A percentile compares a stretch with the other conserved stretches of the same genome.
These are phyloP conservation scores for Neosilurus hyrtlii DNA, from an alignment of 2,797 vertebrate species.

Conservation along the genomic window DNA sequence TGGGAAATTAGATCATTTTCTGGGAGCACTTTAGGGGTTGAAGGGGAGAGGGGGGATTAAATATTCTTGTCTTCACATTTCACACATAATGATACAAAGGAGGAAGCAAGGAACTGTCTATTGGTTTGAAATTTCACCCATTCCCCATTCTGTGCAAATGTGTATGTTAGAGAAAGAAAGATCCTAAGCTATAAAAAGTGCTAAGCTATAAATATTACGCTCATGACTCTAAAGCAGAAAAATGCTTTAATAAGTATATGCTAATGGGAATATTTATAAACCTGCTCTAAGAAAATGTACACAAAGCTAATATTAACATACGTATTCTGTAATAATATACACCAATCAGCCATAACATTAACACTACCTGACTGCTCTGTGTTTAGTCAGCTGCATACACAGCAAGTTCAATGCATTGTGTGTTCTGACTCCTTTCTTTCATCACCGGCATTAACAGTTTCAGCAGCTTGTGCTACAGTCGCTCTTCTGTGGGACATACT, in stretches of 20 bases:
- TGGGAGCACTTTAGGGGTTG: constrained; percentile 27
- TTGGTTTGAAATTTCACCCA: constrained; percentile 30
- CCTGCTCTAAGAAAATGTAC: constrained; percentile 6
- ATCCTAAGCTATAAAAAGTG: constrained; percentile 14
- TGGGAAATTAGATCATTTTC: constrained; percentile 13
- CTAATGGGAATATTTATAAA: constrained; percentile 28
- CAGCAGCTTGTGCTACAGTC: too few species aligned
- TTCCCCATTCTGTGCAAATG: background rate
- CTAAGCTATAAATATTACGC: constrained; percentile 12
- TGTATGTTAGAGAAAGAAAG: background rate
- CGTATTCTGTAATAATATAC: background rate
- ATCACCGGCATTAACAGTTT: too few species aligned
- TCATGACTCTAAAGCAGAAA: constrained; percentile 18
- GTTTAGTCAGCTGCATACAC: too few species aligned
- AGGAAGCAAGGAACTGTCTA: constrained; percentile 13
- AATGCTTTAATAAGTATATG: constrained; percentile 23
- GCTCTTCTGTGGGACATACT: too few species aligned
- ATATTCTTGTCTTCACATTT: constrained; percentile 28
- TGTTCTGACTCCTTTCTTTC: too few species aligned
- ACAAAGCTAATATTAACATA: constrained; percentile 5
- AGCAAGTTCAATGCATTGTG: too few species aligned
- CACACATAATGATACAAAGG: constrained; percentile 21
- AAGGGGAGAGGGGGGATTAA: background rate
- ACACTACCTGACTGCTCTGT: too few species aligned
- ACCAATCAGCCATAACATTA: background rate